Evolutionary conservation across 2,888 invertebrate species (phyloP), one percentile per base, ranked within the genome.

Genomic region (Nysson spinosus): DNA sequence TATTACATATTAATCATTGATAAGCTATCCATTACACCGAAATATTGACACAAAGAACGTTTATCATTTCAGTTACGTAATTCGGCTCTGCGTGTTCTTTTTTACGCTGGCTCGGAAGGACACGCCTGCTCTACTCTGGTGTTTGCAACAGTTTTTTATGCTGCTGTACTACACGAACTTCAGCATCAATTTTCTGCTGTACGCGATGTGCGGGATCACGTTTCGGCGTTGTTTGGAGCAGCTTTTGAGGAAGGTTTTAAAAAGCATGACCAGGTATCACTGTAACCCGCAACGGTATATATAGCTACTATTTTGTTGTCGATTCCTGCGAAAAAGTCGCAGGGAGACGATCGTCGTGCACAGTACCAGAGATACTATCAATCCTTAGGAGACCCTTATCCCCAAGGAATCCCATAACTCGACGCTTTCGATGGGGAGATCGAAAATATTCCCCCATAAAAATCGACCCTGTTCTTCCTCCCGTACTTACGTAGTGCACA

Each of bases 111-210:
- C 88, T 65, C 85, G 87, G 6, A 86, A 86, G 72, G 75, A 86
- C 17, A 83, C 87, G 1, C 88, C 89, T 0, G 81, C 85, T 9
- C 78, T 86, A 11, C 80, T 90, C 2, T 89, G 89, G 88, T 90
- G 90, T 66, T 75, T 89, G 19, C 91, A 91, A 68, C 90, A 91
- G 73, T 88, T 91, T 61, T 90, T 90, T 68, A 91, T 91, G 89
- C 83, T 91, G 1, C 85, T 92, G 1, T 92, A 91, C 82, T 92
- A 92, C 83, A 90, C 91, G 4, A 91, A 92, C 81, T 92, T 92
- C 84, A 90, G 91, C 79, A 89, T 92, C 58, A 91, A 91, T 80
- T 91, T 91, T 78, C 82, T 91, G 5, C 86, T 92, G 12, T 92
- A 92, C 84, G 90, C 91, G 5, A 90, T 90, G 88, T 91, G 90